phyloP scores from a whole-genome alignment of 2,797 vertebrate genomes.

The Euphonia xanthogaster region DNA sequence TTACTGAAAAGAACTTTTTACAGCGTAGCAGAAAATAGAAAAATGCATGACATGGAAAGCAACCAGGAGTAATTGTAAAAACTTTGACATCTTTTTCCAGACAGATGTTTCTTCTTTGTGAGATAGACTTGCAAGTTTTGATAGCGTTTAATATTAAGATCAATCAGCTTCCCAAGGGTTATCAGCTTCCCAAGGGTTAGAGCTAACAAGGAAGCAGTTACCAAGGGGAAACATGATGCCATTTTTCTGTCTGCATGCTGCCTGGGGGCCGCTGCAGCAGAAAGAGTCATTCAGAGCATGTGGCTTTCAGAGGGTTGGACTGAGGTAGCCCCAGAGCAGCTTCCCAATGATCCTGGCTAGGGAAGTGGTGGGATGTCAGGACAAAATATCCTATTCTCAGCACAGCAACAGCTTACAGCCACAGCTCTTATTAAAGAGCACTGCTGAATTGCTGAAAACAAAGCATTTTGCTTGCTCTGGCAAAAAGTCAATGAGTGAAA shows the following conservation, averaged over 20 bases:
- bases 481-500: conserved; percentile 58
- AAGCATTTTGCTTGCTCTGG: conserved; percentile 25
- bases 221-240: neutral
- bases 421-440: neutral
- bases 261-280: neutral
- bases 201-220: neutral
- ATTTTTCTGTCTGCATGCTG: neutral
- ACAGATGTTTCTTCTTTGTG: neutral
- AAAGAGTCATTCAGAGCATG: neutral
- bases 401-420: neutral
- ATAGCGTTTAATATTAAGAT: neutral
- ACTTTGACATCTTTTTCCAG: neutral
- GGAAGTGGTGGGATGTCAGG: neutral
- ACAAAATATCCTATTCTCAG: neutral
- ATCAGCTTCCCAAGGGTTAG: neutral
- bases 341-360: neutral
- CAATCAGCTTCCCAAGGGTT: neutral
- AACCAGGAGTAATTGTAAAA: neutral
- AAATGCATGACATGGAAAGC: neutral
- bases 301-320: neutral
- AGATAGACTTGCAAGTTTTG: neutral
- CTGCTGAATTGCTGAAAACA: conserved; percentile 2
- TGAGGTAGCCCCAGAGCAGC: neutral
- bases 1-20: neutral
- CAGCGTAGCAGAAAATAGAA: neutral